phyloP scores from a whole-genome alignment of 64 coral and sea anemone species.

The Exaiptasia diaphana region DNA sequence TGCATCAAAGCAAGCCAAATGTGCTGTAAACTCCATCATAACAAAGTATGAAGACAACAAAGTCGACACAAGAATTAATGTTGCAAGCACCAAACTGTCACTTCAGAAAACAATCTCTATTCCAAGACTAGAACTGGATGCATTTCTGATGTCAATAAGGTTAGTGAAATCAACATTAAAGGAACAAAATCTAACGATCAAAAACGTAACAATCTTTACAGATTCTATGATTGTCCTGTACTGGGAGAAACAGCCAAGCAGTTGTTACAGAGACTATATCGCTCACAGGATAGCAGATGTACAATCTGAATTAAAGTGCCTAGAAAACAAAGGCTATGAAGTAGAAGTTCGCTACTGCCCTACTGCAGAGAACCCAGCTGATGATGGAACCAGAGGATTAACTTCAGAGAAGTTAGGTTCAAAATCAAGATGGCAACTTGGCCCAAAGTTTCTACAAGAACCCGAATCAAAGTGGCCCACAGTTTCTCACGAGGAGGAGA shows the following conservation, averaged over 20 bases:
- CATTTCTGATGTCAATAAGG: background rate
- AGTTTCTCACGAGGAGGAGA: background rate
- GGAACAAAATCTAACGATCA: background rate
- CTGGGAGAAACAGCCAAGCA: background rate
- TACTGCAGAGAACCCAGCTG: conserved; percentile 25
- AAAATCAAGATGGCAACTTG: background rate
- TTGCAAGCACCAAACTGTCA: background rate
- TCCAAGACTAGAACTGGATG: background rate
- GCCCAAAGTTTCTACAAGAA: background rate
- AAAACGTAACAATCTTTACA: background rate
- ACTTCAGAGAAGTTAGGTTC: background rate
- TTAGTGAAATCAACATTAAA: background rate
- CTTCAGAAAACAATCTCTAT: background rate
- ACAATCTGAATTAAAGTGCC: background rate
- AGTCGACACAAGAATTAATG: background rate
- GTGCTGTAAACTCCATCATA: background rate
- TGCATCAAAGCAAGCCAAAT: background rate
- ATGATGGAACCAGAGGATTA: conserved; percentile 38
- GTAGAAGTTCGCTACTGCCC: background rate
- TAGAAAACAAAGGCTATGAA: background rate
- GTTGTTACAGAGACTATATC: background rate
- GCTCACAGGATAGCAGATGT: conserved; percentile 3
- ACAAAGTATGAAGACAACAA: background rate
- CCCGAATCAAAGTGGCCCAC: background rate
- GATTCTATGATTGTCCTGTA: conserved; percentile 17